phyloP scores from a whole-genome alignment of 2,797 vertebrate species.

The Parotocinclus haroldoi region DNA sequence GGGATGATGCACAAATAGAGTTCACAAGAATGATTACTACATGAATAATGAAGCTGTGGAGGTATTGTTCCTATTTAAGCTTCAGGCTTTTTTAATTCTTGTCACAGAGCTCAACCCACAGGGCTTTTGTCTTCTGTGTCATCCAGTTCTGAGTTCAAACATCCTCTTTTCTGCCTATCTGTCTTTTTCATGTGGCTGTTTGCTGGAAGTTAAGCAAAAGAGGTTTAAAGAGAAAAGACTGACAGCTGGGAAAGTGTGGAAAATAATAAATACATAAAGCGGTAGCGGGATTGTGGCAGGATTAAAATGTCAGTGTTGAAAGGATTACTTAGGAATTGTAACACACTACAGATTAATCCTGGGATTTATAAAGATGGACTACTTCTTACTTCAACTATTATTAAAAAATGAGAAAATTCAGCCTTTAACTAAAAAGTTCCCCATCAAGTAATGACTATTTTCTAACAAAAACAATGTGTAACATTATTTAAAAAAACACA shows the following conservation, averaged over 20 bases:
- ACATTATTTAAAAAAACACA: no score
- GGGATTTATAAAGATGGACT: no score
- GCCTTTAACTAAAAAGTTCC: no score
- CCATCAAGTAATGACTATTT: no score
- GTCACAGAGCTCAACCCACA: slow-evolving; percentile 33
- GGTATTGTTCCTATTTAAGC: no score
- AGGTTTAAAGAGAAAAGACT: slow-evolving; percentile 1
- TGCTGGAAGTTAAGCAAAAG: slow-evolving; percentile 9
- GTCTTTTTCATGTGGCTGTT: not conserved
- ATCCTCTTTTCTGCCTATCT: slow-evolving; percentile 23
- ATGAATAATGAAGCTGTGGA: no score
- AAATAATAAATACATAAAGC: slow-evolving; percentile 39
- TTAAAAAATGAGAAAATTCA: no score
- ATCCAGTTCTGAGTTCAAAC: slow-evolving; percentile 42
- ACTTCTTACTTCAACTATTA: no score
- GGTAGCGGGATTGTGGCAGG: slow-evolving; percentile 49
- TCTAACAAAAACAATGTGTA: no score
- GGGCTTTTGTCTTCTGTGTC: slow-evolving; percentile 37
- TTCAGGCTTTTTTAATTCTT: slow-evolving; percentile 13
- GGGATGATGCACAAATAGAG: no score
- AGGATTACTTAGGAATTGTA: slow-evolving; percentile 51
- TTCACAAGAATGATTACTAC: no score
- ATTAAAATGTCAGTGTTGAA: slow-evolving; percentile 76
- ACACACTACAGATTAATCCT: no score
- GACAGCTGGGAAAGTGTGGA: slow-evolving; percentile 1